A percentile compares a stretch with the other conserved stretches of the same genome.
Conservation (phyloP, 2,113 vertebrate species). For the Erythrocercus mccallii region DNA sequence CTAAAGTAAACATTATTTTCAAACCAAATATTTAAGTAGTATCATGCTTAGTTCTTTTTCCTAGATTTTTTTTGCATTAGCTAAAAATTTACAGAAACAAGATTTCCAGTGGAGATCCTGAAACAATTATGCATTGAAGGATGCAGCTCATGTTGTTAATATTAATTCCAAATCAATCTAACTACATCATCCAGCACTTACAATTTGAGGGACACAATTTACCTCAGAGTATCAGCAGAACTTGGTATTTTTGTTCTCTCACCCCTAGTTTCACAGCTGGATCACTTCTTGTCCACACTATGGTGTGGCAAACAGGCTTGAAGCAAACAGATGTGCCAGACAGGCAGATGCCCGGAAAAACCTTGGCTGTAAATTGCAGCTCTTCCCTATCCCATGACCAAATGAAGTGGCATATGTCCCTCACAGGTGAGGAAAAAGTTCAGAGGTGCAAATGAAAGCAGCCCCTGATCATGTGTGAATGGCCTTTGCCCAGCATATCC, state of each 20-base stretch:
- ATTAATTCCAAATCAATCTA: neutral
- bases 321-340: neutral
- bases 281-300: neutral
- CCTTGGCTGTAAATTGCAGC: neutral
- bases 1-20: neutral
- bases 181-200: neutral
- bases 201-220: neutral
- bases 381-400: neutral
- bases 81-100: neutral
- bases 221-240: neutral
- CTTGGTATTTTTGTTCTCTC: neutral
- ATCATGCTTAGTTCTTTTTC: neutral
- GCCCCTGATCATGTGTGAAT: neutral
- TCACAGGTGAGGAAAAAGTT: neutral
- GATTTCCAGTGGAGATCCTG: neutral
- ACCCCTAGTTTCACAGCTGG: neutral
- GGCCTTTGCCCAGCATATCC: neutral
- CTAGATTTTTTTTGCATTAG: neutral
- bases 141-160: neutral
- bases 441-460: neutral
- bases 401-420: neutral
- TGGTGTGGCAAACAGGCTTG: neutral
- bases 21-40: neutral
- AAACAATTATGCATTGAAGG: neutral
- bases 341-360: neutral